Conservation (phyloP, 2,113 vertebrate genomes). For the Grallaria varia region DNA sequence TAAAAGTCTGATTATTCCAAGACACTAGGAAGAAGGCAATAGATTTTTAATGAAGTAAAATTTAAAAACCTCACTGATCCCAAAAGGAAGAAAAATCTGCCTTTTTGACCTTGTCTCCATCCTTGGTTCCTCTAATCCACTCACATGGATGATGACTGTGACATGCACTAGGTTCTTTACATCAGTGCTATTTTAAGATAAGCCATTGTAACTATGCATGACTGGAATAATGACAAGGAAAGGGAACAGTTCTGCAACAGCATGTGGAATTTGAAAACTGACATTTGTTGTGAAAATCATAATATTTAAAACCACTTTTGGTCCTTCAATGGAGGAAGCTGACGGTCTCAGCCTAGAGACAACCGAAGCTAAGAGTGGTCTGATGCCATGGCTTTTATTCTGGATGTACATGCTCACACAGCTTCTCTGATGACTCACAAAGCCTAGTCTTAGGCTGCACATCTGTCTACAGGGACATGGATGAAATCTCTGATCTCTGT, state of each 20-base stretch:
- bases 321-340: neutral
- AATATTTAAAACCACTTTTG: neutral
- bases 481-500: neutral
- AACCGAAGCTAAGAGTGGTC: neutral
- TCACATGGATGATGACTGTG: neutral
- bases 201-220: neutral
- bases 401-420: neutral
- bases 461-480: neutral
- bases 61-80: constrained; percentile 15
- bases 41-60: constrained; percentile 36
- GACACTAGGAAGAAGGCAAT: neutral
- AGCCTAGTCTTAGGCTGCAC: neutral
- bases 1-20: constrained; percentile 42
- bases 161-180: neutral
- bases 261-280: neutral
- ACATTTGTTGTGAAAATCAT: neutral
- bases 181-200: constrained; percentile 44
- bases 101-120: constrained; percentile 36
- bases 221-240: constrained; percentile 2
- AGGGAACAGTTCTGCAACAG: neutral
- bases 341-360: neutral
- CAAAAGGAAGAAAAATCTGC: constrained; percentile 27
- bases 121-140: neutral
- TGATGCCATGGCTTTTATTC: neutral
- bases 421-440: neutral